Base-by-base conservation (phyloP, 2,797 vertebrate species). In the Phylloscopus collybita region DNA sequence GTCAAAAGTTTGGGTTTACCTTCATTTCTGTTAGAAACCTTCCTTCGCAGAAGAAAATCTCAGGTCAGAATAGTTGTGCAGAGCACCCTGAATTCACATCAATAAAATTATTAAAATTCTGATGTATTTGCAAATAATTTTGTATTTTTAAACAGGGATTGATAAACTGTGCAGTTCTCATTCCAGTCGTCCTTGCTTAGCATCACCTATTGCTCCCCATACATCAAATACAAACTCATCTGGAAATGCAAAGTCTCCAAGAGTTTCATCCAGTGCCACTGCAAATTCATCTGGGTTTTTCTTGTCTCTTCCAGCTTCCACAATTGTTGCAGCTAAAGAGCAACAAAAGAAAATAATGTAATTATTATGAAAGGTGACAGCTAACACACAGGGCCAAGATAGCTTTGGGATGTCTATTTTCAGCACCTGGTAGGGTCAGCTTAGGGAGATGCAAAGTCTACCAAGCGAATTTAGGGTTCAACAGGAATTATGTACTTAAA, bases 181-280 rank as follows among this genome's bases (percentile, higher is more conserved):
- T 96, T 98, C 98, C 94, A 98, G 94, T 78, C 98, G 97, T 88
- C 98, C 98, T 94, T 98, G 98, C 94, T 98, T 99, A 80, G 98
- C 99, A 44, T 99, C 99, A 62, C 99, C 98, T 47, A 99, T 99
- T 80, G 99, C 99, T 69, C 99, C 99, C 99, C 99, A 99, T 11
- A 99, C 99, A 67, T 99, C 99, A 73, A 99, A 99, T 59, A 99
- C 98, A 86, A 99, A 99, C 97, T 99, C 99, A 20, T 99, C 99
- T 0, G 99, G 99, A 90, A 99, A 99, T 9, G 99, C 99, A 56
- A 99, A 99, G 97, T 99, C 99, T 82, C 99, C 99, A 18, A 99
- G 99, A 79, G 98, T 98, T 97, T 99, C 98, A 79, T 99, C 99
- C 56, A 99, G 89, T 0, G 99, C 99, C 98, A 98, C 98, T 54